These are phyloP conservation scores for Coluber constrictor DNA, from an alignment of 2,797 vertebrate genomes.

Conservation along the genomic window DNA sequence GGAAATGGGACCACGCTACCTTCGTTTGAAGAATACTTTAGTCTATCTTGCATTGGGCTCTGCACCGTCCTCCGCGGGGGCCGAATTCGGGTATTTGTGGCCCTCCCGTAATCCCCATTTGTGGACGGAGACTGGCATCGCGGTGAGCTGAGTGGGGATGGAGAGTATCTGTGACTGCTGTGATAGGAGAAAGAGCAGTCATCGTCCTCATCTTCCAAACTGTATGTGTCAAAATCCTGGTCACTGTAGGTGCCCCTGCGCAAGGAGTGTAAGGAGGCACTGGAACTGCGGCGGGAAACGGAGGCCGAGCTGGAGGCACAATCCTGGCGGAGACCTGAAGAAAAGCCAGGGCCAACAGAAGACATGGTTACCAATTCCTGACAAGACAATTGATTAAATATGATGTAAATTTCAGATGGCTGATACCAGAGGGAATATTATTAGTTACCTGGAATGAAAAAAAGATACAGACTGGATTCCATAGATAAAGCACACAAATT, in stretches of 20 bases:
- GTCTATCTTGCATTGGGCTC: constrained; percentile 78
- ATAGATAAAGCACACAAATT: too few relatives aligned
- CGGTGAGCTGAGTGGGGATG: constrained; percentile 85
- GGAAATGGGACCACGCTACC: constrained; percentile 65
- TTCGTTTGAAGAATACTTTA: constrained; percentile 84
- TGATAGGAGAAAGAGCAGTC: constrained; percentile 76
- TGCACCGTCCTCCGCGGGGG: constrained; percentile 79
- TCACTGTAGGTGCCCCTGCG: constrained; percentile 87
- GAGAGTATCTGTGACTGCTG: constrained; percentile 78
- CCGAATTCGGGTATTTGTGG: constrained; percentile 71
- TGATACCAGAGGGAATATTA: too few relatives aligned
- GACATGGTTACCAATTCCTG: neutral
- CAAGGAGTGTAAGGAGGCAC: constrained; percentile 86
- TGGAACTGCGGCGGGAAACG: constrained; percentile 86
- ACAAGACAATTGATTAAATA: too few relatives aligned
- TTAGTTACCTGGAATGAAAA: too few relatives aligned
- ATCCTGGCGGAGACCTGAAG: constrained; percentile 86
- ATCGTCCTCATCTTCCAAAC: constrained; percentile 84
- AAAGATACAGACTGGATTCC: too few relatives aligned
- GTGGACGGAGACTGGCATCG: constrained; percentile 86
- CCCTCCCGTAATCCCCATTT: constrained; percentile 66
- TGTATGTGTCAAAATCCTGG: constrained; percentile 89
- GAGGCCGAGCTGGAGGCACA: constrained; percentile 88
- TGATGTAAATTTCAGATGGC: too few relatives aligned
- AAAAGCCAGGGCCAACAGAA: accelerated